Evolutionary conservation across 2,113 vertebrate genomes (phyloP).

Genomic region (Tretioscincus oriximinensis): DNA sequence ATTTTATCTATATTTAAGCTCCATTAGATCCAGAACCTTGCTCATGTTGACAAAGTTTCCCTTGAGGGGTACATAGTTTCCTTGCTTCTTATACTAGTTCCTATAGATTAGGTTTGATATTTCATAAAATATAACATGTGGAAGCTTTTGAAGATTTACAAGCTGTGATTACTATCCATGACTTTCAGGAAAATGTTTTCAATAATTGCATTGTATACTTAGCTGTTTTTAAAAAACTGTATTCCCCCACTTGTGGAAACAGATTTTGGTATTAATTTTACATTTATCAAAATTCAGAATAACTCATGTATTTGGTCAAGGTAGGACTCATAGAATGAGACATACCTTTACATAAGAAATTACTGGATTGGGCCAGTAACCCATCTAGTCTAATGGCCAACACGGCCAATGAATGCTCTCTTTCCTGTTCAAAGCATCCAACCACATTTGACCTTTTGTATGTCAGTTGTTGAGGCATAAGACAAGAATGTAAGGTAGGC

Average conservation of each 20-base stretch:
- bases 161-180: background rate
- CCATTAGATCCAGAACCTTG: background rate
- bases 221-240: background rate
- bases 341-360: too few species aligned
- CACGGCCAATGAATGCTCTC: too few species aligned
- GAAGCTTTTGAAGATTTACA: background rate
- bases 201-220: background rate
- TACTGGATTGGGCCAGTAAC: too few species aligned
- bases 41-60: background rate
- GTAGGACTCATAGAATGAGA: too few species aligned
- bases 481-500: too few species aligned
- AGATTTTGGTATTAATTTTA: background rate
- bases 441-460: too few species aligned
- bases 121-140: background rate
- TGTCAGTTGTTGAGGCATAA: too few species aligned
- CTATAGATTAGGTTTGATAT: background rate
- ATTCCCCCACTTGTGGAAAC: background rate
- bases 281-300: background rate
- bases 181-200: background rate
- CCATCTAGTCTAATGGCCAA: too few species aligned
- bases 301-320: slow-evolving; percentile 27
- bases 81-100: background rate
- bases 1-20: background rate
- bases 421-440: too few species aligned
- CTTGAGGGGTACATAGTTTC: background rate